Evolutionary conservation across 2,888 invertebrate genomes (phyloP), one percentile per base, ranked within the genome.

Genomic region (Prosapia bicincta): DNA sequence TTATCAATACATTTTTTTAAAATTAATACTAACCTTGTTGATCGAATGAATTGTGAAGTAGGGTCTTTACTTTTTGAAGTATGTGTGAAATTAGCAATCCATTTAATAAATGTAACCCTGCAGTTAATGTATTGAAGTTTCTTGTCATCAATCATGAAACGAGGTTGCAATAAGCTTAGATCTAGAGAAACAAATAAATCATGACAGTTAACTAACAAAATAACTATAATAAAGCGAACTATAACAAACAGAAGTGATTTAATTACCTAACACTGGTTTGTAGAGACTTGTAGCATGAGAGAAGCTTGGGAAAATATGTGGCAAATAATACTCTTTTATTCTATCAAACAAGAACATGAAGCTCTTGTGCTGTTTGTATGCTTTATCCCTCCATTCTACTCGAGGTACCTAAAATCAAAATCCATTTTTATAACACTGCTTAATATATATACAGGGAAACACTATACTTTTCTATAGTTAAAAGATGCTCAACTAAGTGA

Each of bases 281-380:
- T 96, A 96, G 28, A 96, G 86, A 3, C 94, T 94, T 82, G 93
- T 94, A 80, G 88, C 90, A 77, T 88, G 86, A 83, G 92, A 92
- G 82, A 96, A 97, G 82, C 93, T 91, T 0, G 97, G 97, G 85
- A 97, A 97, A 82, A 98, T 93, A 82, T 94, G 90, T 32, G 93
- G 94, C 82, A 98, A 88, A 85, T 98, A 98, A 83, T 93, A 93
- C 76, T 91, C 88, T 85, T 96, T 97, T 83, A 98, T 98, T 82
- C 93, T 93, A 84, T 97, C 94, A 84, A 98, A 88, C 72, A 98
- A 86, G 87, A 97, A 98, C 78, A 93, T 92, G 85, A 98, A 98
- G 82, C 94, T 92, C 83, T 91, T 90, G 81, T 95, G 91, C 84
- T 94, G 94, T 81, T 92, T 90, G 28, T 91, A 90, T 69, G 90